Conservation (phyloP, 2,113 vertebrate genomes). For the Carassius carassius region DNA sequence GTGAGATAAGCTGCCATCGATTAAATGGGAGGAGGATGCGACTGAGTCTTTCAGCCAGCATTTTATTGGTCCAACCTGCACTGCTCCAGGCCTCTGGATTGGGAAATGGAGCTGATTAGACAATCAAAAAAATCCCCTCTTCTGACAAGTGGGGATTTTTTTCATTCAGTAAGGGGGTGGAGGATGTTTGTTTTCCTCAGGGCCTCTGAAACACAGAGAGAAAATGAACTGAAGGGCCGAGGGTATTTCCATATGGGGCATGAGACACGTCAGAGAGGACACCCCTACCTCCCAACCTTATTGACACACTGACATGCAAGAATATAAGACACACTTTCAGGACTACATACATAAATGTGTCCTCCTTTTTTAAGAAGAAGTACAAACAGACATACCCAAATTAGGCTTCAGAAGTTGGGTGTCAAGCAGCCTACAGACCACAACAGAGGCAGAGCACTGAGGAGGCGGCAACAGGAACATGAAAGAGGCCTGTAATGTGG, state of each 20-base stretch:
- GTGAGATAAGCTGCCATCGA: slow-evolving; percentile 50
- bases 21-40: slow-evolving; percentile 57
- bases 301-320: not conserved
- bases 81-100: slow-evolving; percentile 58
- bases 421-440: slow-evolving; percentile 74
- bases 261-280: slow-evolving; percentile 27
- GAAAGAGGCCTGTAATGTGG: slow-evolving; percentile 79
- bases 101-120: slow-evolving; percentile 64
- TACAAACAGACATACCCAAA: slow-evolving; percentile 62
- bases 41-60: slow-evolving; percentile 65
- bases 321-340: not conserved
- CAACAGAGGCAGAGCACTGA: slow-evolving; percentile 79
- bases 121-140: slow-evolving; percentile 51
- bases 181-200: slow-evolving; percentile 40
- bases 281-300: slow-evolving; percentile 23
- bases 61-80: slow-evolving; percentile 61
- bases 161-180: slow-evolving; percentile 35
- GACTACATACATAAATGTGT: not conserved
- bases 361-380: slow-evolving; percentile 17
- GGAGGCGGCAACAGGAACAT: slow-evolving; percentile 77
- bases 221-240: slow-evolving; percentile 45
- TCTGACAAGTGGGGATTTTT: slow-evolving; percentile 57
- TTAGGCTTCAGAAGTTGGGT: slow-evolving; percentile 72
- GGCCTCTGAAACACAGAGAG: slow-evolving; percentile 31
- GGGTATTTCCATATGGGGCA: slow-evolving; percentile 52